Base-by-base conservation (phyloP, 1,140 invertebrate genomes). In the Rhagoletis zephyria region DNA sequence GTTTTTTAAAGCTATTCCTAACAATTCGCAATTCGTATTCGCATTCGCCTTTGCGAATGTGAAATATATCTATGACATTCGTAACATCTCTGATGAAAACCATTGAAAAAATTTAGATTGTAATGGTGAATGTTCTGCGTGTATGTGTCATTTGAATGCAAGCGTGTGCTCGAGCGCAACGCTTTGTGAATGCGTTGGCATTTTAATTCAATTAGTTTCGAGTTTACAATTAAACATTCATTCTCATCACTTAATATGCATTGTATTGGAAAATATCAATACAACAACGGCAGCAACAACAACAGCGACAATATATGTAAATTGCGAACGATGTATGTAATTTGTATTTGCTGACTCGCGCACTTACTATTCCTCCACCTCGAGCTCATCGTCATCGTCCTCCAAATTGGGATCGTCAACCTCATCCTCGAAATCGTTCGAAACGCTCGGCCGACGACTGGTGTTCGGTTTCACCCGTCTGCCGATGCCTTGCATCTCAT, bases 341-440 rank as follows among this genome's bases (percentile, higher is more conserved):
- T 56, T 56, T 2, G 51, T 56, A 7, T 7, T 10, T 56, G 51
- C 51, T 56, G 51, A 56, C 14, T 45, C 12, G 40, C 16, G 14
- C n/a, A 92, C 91, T 92, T 85, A 92, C 91, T 91, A 92, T 70
- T 92, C 91, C 87, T 91, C 65, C 90, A 92, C 90, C 88, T 92
- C 91, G 74, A 92, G 90, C 61, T 92, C 90, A 64, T 90, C 91
- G 63, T 92, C 91, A 42, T 90, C 90, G 19, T 88, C 89, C 85
- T 87, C 89, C n/a, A 90, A 90, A 2, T 91, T 89, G 0, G 91
- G 88, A 16, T 90, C 89, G 48, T 89, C 90, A 3, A 1, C 88
- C 0, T 89, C 87, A 30, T 90, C 89, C 14, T 90, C 89, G 70
- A 85, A 88, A 45, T 88, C 88, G 14, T 81, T 56, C 30, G 30